phyloP scores from a whole-genome alignment of 2,888 invertebrate genomes.

The Vanessa cardui region DNA sequence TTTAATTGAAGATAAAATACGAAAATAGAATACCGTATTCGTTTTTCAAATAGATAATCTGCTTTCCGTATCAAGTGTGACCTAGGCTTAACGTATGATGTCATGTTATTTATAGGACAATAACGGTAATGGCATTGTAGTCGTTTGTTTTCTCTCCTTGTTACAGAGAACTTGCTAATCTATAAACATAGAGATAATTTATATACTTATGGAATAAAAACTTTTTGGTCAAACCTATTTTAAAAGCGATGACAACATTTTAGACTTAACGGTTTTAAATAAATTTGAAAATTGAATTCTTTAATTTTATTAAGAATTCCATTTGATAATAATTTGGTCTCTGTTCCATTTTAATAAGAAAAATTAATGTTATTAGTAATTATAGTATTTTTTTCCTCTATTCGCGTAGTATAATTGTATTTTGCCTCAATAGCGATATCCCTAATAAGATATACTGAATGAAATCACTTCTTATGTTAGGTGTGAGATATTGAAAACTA shows the following conservation, averaged over 20 bases:
- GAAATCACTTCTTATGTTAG: no score
- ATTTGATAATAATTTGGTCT: no score
- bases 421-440: no score
- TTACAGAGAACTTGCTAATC: constrained; percentile 7
- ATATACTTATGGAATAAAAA: not conserved
- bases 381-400: no score
- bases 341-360: no score
- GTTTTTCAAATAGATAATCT: not conserved
- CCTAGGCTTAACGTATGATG: constrained; percentile 18
- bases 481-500: no score
- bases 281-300: not conserved
- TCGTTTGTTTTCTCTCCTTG: constrained; percentile 26
- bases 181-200: not conserved
- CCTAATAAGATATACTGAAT: no score
- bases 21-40: no score
- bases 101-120: constrained; percentile 28
- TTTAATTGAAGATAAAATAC: no score
- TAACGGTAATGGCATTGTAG: constrained; percentile 28
- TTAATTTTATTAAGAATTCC: no score
- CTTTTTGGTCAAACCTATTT: not conserved
- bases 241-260: not conserved
- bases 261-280: not conserved
- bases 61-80: constrained; percentile 7
- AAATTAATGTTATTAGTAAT: no score
- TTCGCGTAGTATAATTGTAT: no score